Conservation (phyloP, 2,113 vertebrate species). For the Lampris megalopsis region DNA sequence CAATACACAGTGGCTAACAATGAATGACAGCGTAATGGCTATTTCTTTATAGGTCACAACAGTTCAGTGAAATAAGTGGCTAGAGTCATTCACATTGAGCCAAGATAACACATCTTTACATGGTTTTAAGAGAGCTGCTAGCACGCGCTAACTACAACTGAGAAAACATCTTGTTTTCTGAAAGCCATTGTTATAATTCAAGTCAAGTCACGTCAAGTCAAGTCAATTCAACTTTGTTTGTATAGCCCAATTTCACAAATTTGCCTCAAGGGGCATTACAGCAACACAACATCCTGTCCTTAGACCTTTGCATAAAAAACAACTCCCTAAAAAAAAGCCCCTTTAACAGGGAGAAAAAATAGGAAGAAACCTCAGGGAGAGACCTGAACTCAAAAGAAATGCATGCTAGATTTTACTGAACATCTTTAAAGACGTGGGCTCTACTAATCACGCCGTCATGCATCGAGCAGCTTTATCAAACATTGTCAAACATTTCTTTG, state of each 20-base stretch:
- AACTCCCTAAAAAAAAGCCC: too few species aligned
- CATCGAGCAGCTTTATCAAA: conserved; percentile 22
- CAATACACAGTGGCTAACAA: not conserved
- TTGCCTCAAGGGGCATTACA: too few species aligned
- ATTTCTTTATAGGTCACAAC: not conserved
- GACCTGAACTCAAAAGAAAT: too few species aligned
- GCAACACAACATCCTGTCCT: too few species aligned
- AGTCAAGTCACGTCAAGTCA: not conserved
- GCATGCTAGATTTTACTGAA: not conserved
- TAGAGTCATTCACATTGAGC: not conserved
- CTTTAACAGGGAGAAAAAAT: too few species aligned
- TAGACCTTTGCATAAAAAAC: too few species aligned
- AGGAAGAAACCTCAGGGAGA: too few species aligned
- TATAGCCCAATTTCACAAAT: too few species aligned
- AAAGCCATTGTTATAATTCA: not conserved
- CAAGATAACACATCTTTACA: too few species aligned
- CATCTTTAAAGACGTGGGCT: too few species aligned
- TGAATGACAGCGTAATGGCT: not conserved
- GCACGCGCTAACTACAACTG: not conserved
- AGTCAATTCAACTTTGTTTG: too few species aligned
- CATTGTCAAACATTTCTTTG: not conserved
- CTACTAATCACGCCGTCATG: too few species aligned
- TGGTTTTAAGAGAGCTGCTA: not conserved
- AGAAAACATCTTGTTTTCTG: not conserved
- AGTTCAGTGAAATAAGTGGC: not conserved